Conservation (phyloP, 1,140 invertebrate species). For the Eumaeus atala region DNA sequence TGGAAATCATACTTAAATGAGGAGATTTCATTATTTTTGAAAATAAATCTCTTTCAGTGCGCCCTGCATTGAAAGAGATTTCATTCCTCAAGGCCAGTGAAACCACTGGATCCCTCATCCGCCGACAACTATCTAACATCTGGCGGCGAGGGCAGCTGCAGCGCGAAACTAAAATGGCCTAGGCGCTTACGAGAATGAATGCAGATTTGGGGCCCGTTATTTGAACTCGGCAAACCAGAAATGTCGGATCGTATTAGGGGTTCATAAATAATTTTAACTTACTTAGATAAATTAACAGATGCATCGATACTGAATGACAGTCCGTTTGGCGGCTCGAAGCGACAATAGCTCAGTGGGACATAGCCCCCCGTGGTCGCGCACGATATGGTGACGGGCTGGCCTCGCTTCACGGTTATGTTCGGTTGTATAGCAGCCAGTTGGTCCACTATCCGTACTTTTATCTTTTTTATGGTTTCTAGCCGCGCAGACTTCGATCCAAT, state of each 20-base stretch:
- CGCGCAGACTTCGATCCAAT: slow-evolving; percentile 36
- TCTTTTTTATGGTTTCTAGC: slow-evolving; percentile 42
- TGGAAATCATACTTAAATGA: no score
- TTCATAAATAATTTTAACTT: slow-evolving; percentile 28
- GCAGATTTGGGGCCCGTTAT: no score
- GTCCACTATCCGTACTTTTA: slow-evolving; percentile 45
- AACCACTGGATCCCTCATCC: no score
- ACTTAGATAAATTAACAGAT: slow-evolving; percentile 38
- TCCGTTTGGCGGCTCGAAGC: slow-evolving; percentile 55
- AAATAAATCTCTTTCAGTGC: no score
- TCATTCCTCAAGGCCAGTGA: no score
- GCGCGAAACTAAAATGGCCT: no score
- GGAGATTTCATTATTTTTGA: no score
- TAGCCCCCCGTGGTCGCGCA: slow-evolving; percentile 44
- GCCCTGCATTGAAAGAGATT: no score
- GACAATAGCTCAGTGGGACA: slow-evolving; percentile 49
- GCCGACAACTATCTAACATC: no score
- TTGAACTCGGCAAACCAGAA: neutral
- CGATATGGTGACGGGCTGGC: slow-evolving; percentile 35
- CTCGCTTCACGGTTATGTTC: slow-evolving; percentile 38
- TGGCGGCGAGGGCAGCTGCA: no score
- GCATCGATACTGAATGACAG: slow-evolving; percentile 50
- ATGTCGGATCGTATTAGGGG: no score
- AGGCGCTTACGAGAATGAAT: no score
- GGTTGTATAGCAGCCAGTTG: slow-evolving; percentile 45